Percentiles rank a stretch among this genome's conserved stretches.
These are phyloP conservation scores for Microchirus variegatus DNA, from an alignment of 2,797 vertebrate genomes.

Conservation along the genomic window DNA sequence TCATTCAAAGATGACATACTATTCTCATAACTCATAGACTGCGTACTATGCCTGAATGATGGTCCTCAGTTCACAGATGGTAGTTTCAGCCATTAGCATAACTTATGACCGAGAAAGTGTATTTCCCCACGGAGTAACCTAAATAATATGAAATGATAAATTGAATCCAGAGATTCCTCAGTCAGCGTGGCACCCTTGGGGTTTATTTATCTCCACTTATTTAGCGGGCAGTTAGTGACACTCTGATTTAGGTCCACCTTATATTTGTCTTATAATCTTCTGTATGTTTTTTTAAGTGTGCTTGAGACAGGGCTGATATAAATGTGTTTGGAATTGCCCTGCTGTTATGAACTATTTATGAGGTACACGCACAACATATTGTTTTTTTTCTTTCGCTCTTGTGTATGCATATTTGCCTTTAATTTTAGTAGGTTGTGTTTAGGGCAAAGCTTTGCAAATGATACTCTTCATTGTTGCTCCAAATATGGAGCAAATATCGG, in stretches of 20 bases:
- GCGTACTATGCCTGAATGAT: constrained; percentile 63
- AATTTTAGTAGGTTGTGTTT: constrained; percentile 1
- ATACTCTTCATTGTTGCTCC: not conserved
- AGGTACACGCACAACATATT: constrained; percentile 22
- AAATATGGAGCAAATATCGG: constrained; percentile 8
- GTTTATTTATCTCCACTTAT: constrained; percentile 62
- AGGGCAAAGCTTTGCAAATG: not conserved
- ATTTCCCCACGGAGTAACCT: constrained; percentile 71
- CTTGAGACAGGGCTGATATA: constrained; percentile 15
- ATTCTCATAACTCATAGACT: constrained; percentile 62
- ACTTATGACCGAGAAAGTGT: constrained; percentile 67
- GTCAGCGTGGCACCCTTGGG: constrained; percentile 46
- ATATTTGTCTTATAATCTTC: constrained; percentile 35
- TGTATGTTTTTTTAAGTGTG: constrained; percentile 39
- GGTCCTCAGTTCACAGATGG: constrained; percentile 70
- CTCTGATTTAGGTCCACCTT: constrained; percentile 47
- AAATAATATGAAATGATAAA: constrained; percentile 77
- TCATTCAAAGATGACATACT: constrained; percentile 54
- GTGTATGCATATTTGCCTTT: constrained; percentile 9
- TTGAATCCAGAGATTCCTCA: constrained; percentile 68
- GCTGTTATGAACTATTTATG: constrained; percentile 24
- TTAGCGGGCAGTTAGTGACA: constrained; percentile 59
- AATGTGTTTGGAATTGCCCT: constrained; percentile 25
- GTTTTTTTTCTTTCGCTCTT: constrained; percentile 4
- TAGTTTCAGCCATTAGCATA: constrained; percentile 74